A percentile compares a stretch with the other conserved stretches of the same genome.
Conservation (phyloP, 2,797 vertebrate genomes). For the Natrix natrix region DNA sequence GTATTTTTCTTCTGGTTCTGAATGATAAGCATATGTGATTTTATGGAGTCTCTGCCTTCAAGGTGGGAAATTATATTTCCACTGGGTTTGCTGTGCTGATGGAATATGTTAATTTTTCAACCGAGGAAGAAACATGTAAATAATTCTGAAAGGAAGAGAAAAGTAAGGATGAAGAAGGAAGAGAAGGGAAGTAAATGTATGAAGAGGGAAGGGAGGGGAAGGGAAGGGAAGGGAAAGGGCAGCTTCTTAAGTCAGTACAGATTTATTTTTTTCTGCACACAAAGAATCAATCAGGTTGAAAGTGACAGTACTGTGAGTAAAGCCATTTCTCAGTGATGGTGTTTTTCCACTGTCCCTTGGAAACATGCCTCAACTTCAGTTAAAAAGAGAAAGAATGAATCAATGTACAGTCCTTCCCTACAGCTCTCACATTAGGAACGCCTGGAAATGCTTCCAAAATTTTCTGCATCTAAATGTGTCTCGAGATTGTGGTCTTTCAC, state of each 20-base stretch:
- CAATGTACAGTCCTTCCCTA: background rate
- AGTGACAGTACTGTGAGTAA: constrained; percentile 57
- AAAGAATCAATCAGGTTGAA: constrained; percentile 56
- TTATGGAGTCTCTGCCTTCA: constrained; percentile 58
- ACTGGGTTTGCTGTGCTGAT: constrained; percentile 55
- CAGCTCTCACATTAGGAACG: background rate
- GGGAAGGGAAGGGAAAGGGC: constrained; percentile 35
- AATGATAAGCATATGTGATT: constrained; percentile 53
- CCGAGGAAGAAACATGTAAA: constrained; percentile 47
- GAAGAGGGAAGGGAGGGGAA: background rate
- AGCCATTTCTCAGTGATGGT: constrained; percentile 52
- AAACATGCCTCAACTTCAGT: constrained; percentile 29
- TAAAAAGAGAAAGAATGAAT: constrained; percentile 28
- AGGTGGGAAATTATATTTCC: constrained; percentile 65
- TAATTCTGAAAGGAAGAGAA: constrained; percentile 54
- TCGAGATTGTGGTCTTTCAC: background rate
- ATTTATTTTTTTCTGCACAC: constrained; percentile 56
- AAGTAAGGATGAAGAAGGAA: background rate
- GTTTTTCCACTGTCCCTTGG: constrained; percentile 39
- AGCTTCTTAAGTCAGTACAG: constrained; percentile 49
- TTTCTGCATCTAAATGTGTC: background rate
- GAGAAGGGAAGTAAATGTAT: background rate
- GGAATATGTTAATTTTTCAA: constrained; percentile 64
- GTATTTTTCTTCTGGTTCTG: constrained; percentile 38
- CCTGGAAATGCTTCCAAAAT: background rate